Evolutionary conservation across 1,140 invertebrate genomes (phyloP).

Genomic region (Dendrolimus punctatus): DNA sequence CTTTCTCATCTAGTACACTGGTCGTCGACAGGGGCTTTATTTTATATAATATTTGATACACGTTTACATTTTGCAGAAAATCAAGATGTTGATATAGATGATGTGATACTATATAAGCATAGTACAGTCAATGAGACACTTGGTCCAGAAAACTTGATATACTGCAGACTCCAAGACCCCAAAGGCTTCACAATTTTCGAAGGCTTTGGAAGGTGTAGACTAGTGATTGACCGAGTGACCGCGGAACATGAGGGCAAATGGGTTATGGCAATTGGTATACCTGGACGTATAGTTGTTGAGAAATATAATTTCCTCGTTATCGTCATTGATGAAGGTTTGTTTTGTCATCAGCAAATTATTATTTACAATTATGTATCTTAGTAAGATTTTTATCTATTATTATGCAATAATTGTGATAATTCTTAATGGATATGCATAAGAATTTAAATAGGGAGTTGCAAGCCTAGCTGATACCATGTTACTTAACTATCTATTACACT

Average conservation of each 20-base stretch:
- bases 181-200: constrained; percentile 25
- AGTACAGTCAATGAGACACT: constrained; percentile 21
- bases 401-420: too few relatives aligned
- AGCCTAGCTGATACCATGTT: too few relatives aligned
- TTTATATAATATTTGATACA: too few relatives aligned
- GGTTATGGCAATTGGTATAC: constrained; percentile 30
- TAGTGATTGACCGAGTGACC: constrained; percentile 28
- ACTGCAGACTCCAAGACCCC: constrained; percentile 33
- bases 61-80: constrained; percentile 15
- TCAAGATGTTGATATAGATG: constrained; percentile 1
- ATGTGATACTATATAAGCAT: constrained; percentile 16
- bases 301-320: constrained; percentile 22
- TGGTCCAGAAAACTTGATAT: constrained; percentile 40
- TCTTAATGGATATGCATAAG: too few relatives aligned
- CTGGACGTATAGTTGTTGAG: constrained; percentile 32
- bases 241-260: constrained; percentile 33
- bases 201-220: constrained; percentile 38
- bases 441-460: too few relatives aligned
- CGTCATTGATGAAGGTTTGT: constrained; percentile 27
- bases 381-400: too few relatives aligned
- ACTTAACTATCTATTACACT: too few relatives aligned
- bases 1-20: too few relatives aligned
- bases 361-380: too few relatives aligned
- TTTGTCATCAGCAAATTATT: neutral
- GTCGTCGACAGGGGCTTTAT: too few relatives aligned